Conservation (phyloP, 1,140 invertebrate genomes). For the Heliconius hermathena region DNA sequence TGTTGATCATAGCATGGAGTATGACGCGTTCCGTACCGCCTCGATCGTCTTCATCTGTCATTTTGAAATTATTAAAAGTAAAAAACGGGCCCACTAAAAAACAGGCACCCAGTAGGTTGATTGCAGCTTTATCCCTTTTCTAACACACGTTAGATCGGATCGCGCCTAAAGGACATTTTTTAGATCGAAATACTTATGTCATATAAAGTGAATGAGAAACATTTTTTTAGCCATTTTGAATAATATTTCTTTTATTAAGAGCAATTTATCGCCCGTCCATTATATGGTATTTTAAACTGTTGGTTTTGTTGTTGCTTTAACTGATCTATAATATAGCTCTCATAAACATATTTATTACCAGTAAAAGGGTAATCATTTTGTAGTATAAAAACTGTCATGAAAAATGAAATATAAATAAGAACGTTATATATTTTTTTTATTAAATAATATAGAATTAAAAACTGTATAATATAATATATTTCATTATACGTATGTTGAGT, state of each 20-base stretch:
- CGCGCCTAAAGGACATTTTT: conserved; percentile 63
- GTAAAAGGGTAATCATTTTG: conserved; percentile 44
- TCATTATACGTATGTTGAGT: no score
- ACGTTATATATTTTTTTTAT: no score
- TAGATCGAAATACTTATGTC: conserved; percentile 60
- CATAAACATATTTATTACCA: conserved; percentile 57
- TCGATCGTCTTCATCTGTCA: conserved; percentile 75
- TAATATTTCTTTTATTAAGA: conserved; percentile 75
- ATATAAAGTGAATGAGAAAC: conserved; percentile 69
- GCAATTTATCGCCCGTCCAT: conserved; percentile 71
- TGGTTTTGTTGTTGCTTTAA: conserved; percentile 58
- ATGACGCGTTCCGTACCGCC: conserved; percentile 55
- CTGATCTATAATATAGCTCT: conserved; percentile 53
- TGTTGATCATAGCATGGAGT: conserved; percentile 38
- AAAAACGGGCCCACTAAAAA: conserved; percentile 62
- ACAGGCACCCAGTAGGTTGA: conserved; percentile 65
- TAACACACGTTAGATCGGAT: conserved; percentile 77
- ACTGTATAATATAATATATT: no score
- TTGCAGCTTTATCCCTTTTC: conserved; percentile 69
- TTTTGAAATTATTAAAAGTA: conserved; percentile 66
- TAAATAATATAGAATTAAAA: no score
- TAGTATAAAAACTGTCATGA: conserved; percentile 18
- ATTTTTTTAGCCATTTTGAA: conserved; percentile 62
- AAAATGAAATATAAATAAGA: neutral
- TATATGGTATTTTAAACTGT: conserved; percentile 76